Conservation (phyloP, 2,888 invertebrate genomes). For the Orthosia gothica region DNA sequence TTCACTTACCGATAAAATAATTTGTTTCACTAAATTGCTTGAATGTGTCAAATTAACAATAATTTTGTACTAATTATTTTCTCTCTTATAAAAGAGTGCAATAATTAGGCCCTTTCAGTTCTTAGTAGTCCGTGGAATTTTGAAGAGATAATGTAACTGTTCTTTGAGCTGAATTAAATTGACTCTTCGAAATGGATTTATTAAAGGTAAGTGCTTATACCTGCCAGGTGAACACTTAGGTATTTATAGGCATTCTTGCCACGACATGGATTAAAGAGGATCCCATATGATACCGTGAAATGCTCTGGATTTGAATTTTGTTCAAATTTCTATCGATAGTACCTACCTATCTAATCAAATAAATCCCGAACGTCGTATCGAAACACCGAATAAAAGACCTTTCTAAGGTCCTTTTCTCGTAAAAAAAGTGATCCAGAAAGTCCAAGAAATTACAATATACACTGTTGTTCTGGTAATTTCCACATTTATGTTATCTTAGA, state of each 20-base stretch:
- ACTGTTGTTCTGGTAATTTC: not conserved
- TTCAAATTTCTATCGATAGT: not conserved
- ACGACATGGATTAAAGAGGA: not conserved
- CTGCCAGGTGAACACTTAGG: not conserved
- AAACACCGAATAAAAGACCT: not conserved
- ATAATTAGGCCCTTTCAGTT: constrained; percentile 3
- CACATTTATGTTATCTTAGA: not conserved
- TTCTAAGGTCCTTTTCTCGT: not conserved
- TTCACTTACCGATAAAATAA: constrained; percentile 43
- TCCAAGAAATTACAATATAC: not conserved
- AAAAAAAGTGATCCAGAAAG: not conserved
- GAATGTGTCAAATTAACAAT: constrained; percentile 47
- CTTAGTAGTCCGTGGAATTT: not conserved
- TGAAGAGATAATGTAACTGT: constrained; percentile 34
- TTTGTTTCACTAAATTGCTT: constrained; percentile 64
- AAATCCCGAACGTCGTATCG: not conserved
- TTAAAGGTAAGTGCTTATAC: constrained; percentile 39
- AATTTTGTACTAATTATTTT: constrained; percentile 57
- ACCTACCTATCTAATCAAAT: not conserved
- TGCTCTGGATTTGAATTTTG: no score
- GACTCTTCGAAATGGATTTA: constrained; percentile 41
- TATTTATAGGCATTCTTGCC: not conserved
- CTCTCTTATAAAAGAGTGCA: constrained; percentile 31
- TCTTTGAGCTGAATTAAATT: not conserved
- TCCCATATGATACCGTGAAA: no score